Percentiles rank a stretch among this genome's conserved stretches.
Conservation (phyloP, 2,797 vertebrate genomes). For the Dendrocincla tyrannina region DNA sequence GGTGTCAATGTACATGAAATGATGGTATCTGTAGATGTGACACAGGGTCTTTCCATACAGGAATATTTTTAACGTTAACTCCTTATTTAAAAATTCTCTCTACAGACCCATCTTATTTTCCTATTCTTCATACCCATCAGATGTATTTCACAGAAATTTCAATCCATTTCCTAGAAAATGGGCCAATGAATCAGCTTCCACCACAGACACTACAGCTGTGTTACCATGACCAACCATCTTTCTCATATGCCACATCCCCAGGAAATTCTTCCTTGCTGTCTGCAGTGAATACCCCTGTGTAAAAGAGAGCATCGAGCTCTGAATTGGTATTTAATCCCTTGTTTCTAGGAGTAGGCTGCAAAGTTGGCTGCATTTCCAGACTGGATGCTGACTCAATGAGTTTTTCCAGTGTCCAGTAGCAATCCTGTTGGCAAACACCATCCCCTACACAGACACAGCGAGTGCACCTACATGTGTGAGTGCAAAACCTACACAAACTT, state of each 20-base stretch:
- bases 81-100: neutral
- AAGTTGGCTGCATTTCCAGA: constrained; percentile 15
- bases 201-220: neutral
- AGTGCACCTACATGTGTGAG: rapidly evolving
- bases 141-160: neutral
- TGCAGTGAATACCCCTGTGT: neutral
- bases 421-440: neutral
- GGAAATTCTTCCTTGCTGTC: neutral
- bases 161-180: neutral
- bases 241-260: neutral
- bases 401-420: neutral
- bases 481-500: rapidly evolving
- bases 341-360: neutral
- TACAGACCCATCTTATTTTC: neutral
- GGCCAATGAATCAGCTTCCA: neutral
- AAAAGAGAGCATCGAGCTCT: neutral
- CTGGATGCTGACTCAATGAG: neutral
- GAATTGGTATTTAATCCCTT: neutral
- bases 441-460: rapidly evolving
- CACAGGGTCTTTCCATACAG: neutral
- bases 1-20: constrained; percentile 11
- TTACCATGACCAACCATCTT: rapidly evolving
- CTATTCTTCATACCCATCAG: neutral
- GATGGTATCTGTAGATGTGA: constrained; percentile 20
- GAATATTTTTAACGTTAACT: neutral